Base-by-base conservation (phyloP, 1,140 invertebrate species). In the Megalopta genalis region DNA sequence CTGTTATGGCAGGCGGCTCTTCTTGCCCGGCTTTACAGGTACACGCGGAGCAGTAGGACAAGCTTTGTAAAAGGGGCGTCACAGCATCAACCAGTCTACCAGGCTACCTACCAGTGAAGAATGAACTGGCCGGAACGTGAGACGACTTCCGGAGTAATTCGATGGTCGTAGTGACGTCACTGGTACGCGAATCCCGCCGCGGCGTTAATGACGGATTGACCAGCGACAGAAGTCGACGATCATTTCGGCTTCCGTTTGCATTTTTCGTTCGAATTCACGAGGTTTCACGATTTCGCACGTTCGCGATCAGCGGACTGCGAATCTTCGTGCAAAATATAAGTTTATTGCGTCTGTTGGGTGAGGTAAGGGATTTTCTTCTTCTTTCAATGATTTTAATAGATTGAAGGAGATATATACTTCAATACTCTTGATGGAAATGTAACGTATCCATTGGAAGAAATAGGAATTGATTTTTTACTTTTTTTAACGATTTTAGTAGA, bases 101-200 rank as follows among this genome's bases (percentile, higher is more conserved):
- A 74, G 62, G 65, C 64, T 80, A 67, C 70, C 79, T 77, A 77
- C 79, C 37, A 82, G 52, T 73, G 69, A 82, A 78, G 80, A 82
- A 82, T 82, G 77, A 82, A 82, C 75, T 82, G 68, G 54, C 49
- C 27, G 63, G 69, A 52, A 82, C 80, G 80, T 82, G 77, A 82
- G 12, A 59, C 62, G 77, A 82, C 76, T 79, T 78, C 76, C 75
- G 80, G 21, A 82, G 57, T 62, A 70, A 60, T 79, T 59, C 64
- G 25, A 59, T 49, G 59, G 39, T 49, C 27, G 7, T 74, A n/a
- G 49, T 77, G 74, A 77, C 62, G 79, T 81, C 79, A 75, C 42
- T 59, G 70, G 75, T 71, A 57, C 77, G n/a, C 52, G 27, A 70
- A 37, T 78, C 76, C 46, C 32, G 14, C 2, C n/a, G 32, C 12